Conservation (phyloP, 2,797 vertebrate genomes). For the Pitangus sulphuratus region DNA sequence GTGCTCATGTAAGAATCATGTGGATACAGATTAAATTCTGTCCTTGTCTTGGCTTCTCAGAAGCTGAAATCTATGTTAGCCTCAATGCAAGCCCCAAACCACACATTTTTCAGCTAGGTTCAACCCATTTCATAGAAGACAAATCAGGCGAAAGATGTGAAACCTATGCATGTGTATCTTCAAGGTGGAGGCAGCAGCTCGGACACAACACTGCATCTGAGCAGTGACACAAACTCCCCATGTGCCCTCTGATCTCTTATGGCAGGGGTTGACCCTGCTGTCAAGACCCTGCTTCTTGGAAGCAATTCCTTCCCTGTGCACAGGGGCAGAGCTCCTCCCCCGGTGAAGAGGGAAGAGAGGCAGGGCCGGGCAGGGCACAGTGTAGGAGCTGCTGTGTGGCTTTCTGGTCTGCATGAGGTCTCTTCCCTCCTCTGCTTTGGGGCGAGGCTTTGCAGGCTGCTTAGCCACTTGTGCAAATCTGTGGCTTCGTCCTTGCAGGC, state of each 20-base stretch:
- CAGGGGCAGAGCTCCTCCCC: not conserved
- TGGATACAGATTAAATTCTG: not conserved
- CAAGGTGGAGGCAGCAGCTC: not conserved
- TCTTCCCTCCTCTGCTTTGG: not conserved
- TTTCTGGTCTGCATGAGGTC: not conserved
- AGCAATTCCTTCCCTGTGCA: not conserved
- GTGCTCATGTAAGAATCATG: not conserved
- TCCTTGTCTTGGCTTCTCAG: not conserved
- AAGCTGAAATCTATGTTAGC: not conserved
- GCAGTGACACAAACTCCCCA: accelerated
- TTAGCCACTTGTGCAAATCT: not conserved
- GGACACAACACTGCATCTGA: not conserved
- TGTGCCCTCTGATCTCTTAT: not conserved
- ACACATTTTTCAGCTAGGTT: not conserved
- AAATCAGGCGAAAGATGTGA: not conserved
- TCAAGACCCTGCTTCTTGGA: not conserved
- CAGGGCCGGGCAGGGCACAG: not conserved
- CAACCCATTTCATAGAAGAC: not conserved
- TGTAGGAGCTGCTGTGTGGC: not conserved
- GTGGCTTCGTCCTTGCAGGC: not conserved
- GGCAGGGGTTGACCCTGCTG: not conserved
- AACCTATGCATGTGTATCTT: not conserved
- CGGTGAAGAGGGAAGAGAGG: not conserved
- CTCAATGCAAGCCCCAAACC: not conserved
- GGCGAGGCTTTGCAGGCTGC: not conserved